Conservation (phyloP, 2,797 vertebrate species). For the Zenarchopterus dispar region DNA sequence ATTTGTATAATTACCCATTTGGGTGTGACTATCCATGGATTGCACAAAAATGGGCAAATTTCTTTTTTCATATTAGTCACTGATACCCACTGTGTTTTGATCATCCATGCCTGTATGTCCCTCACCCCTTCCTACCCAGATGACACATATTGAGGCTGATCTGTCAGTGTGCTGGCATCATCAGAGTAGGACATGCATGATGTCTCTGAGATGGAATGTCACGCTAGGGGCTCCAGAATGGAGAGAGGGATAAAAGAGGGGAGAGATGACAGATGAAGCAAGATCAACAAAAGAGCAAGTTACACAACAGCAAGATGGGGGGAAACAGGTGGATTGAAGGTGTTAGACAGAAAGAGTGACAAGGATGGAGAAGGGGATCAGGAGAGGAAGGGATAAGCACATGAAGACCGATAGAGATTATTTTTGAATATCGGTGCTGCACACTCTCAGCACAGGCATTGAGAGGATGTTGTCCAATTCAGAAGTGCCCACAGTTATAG, state of each 20-base stretch:
- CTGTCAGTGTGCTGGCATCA: constrained; percentile 79
- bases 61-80: too few species aligned
- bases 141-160: constrained; percentile 80
- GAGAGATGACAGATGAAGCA: constrained; percentile 68
- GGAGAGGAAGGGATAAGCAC: constrained; percentile 48
- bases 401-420: constrained; percentile 69
- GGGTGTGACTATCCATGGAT: neutral
- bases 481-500: constrained; percentile 23
- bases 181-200: constrained; percentile 81
- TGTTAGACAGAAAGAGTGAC: constrained; percentile 65
- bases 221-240: constrained; percentile 70
- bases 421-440: constrained; percentile 58
- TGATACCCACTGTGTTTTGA: constrained; percentile 14
- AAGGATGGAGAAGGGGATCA: constrained; percentile 64
- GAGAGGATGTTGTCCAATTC: constrained; percentile 62
- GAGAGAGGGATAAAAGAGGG: constrained; percentile 48
- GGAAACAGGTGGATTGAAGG: constrained; percentile 71
- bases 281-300: constrained; percentile 58
- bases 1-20: neutral
- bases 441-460: constrained; percentile 45
- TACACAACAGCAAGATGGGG: constrained; percentile 62
- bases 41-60: neutral
- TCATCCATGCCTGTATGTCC: constrained; percentile 44
- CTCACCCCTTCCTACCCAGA: constrained; percentile 59
- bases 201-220: constrained; percentile 84